These are phyloP conservation scores for Octonoba sinensis DNA, from an alignment of 2,888 invertebrate species.

Conservation along the genomic window DNA sequence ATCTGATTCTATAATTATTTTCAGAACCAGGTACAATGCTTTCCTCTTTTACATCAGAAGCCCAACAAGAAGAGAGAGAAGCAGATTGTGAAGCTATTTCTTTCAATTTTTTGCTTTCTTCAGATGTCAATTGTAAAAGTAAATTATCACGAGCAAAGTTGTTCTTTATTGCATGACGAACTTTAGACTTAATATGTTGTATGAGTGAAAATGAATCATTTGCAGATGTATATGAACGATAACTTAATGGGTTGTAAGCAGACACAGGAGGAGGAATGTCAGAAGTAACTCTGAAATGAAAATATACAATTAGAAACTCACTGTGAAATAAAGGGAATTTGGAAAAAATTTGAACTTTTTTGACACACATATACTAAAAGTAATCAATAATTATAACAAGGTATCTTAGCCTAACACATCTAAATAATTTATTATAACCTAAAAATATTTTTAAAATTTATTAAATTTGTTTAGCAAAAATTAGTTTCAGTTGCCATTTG, in stretches of 20 bases:
- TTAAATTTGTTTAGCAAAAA: too few relatives aligned
- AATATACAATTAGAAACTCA: too few relatives aligned
- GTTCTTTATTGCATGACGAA: slow-evolving; percentile 22
- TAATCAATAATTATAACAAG: neutral
- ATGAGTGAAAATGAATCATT: slow-evolving; percentile 6
- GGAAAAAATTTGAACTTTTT: too few relatives aligned
- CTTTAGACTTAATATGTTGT: slow-evolving; percentile 14
- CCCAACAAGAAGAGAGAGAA: slow-evolving; percentile 23
- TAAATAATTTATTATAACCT: too few relatives aligned
- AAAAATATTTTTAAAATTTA: too few relatives aligned
- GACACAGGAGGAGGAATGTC: neutral
- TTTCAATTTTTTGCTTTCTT: slow-evolving; percentile 32
- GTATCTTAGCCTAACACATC: too few relatives aligned
- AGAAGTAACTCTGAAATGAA: too few relatives aligned
- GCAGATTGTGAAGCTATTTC: slow-evolving; percentile 19
- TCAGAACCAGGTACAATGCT: neutral
- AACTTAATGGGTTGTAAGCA: slow-evolving; percentile 36
- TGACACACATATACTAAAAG: neutral
- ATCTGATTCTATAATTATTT: slow-evolving; percentile 16
- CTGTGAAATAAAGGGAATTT: neutral
- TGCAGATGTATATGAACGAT: slow-evolving; percentile 27
- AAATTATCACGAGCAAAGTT: neutral
- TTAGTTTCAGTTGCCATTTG: too few relatives aligned
- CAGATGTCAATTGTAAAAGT: slow-evolving; percentile 17
- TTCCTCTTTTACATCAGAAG: slow-evolving; percentile 9